A percentile compares a stretch with the other conserved stretches of the same genome.
Conservation (phyloP, 2,797 vertebrate species). For the Sphenodon punctatus region DNA sequence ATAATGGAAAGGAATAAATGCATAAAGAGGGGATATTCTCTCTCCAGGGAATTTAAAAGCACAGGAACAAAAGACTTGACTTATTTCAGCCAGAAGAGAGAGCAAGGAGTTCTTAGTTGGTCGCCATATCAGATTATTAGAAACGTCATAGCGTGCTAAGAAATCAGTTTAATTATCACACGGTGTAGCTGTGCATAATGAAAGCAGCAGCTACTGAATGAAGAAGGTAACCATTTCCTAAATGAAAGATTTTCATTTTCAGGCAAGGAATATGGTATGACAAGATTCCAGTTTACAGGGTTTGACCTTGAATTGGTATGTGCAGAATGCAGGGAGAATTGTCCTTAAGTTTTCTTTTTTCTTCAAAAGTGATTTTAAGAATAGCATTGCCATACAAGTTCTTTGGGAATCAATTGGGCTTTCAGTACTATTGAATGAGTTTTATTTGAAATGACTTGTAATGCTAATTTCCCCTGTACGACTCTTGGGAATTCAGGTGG, state of each 20-base stretch:
- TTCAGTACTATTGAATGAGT: no score
- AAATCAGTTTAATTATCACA: slow-evolving; percentile 60
- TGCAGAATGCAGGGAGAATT: rapidly evolving
- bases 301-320: slow-evolving; percentile 39
- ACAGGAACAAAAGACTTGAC: slow-evolving; percentile 14
- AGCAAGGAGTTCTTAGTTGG: slow-evolving; percentile 24
- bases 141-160: slow-evolving; percentile 48
- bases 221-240: slow-evolving; percentile 47
- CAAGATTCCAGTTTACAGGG: neutral
- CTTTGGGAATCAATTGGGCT: no score
- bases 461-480: no score
- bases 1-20: neutral
- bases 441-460: no score
- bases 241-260: slow-evolving; percentile 44
- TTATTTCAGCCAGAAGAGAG: slow-evolving; percentile 5
- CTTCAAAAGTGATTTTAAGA: no score
- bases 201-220: slow-evolving; percentile 27
- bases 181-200: slow-evolving; percentile 38
- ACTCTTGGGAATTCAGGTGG: no score
- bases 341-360: slow-evolving; percentile 1
- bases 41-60: neutral
- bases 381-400: no score
- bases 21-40: neutral
- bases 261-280: slow-evolving; percentile 18
- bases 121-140: slow-evolving; percentile 43